Percentiles rank a stretch among this genome's conserved stretches.
phyloP scores from a whole-genome alignment of 2,113 vertebrate genomes.

The Nannobrachium achirus region DNA sequence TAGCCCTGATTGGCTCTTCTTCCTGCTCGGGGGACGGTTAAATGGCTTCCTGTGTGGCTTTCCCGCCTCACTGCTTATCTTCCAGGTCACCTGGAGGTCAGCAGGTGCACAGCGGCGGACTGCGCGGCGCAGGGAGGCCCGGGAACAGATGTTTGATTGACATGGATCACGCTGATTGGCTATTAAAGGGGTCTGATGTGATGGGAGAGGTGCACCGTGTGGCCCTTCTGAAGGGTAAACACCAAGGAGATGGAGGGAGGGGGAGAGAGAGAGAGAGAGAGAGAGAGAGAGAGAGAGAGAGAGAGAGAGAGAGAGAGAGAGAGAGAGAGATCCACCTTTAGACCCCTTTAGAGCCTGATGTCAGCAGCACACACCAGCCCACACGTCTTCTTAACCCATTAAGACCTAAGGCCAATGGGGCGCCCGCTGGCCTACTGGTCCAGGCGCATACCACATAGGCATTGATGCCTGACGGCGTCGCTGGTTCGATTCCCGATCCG shows the following conservation, averaged over 20 bases:
- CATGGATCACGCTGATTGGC: constrained; percentile 79
- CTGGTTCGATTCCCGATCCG: too few species aligned
- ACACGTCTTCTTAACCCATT: too few species aligned
- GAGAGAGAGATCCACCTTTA: too few species aligned
- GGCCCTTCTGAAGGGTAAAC: constrained; percentile 66
- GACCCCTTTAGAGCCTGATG: too few species aligned
- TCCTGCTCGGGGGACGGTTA: constrained; percentile 61
- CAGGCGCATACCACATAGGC: too few species aligned
- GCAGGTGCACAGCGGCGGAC: constrained; percentile 77
- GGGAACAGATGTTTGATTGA: constrained; percentile 86
- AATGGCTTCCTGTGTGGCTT: constrained; percentile 75
- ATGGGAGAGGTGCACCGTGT: constrained; percentile 63
- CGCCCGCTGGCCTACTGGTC: too few species aligned
- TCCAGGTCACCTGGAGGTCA: constrained; percentile 81
- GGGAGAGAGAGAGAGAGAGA: too few species aligned
- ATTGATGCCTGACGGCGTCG: too few species aligned
- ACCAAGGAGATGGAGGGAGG: constrained; percentile 62
- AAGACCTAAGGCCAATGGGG: too few species aligned
- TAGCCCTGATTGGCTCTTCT: constrained; percentile 75
- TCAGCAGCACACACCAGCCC: too few species aligned
- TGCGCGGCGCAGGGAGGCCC: constrained; percentile 54
- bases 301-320: too few species aligned
- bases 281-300: too few species aligned
- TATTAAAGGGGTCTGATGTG: constrained; percentile 78
- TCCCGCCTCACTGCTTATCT: constrained; percentile 75